Conservation (phyloP, 2,113 vertebrate species). For the Piaya cayana region DNA sequence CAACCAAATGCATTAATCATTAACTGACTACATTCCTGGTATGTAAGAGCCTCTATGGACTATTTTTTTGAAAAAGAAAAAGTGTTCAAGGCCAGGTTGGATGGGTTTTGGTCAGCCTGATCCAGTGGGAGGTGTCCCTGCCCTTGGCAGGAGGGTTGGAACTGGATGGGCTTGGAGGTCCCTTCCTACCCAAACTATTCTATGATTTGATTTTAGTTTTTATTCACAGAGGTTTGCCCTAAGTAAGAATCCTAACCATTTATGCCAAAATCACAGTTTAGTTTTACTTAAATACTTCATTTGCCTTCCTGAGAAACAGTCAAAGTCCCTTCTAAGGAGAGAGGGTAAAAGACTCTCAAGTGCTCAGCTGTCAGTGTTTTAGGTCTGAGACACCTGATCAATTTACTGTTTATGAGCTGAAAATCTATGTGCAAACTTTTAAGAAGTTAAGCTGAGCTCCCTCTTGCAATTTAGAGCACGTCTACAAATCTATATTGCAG, state of each 20-base stretch:
- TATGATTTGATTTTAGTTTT: not conserved
- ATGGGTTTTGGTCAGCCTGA: no score
- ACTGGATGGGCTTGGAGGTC: no score
- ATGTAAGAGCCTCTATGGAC: not conserved
- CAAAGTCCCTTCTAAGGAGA: not conserved
- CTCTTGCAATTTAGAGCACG: not conserved
- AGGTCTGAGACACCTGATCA: not conserved
- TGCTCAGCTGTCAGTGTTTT: not conserved
- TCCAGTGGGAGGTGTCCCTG: no score
- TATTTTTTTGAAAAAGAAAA: no score
- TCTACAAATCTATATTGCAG: not conserved
- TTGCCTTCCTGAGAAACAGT: not conserved
- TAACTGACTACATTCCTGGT: not conserved
- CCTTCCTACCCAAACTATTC: no score
- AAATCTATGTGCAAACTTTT: not conserved
- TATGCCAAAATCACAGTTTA: not conserved
- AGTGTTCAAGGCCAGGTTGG: no score
- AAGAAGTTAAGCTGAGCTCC: not conserved
- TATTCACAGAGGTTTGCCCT: not conserved
- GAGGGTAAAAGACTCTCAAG: not conserved
- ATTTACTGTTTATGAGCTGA: not conserved
- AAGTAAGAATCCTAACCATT: not conserved
- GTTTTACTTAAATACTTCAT: not conserved
- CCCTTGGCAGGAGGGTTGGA: no score
- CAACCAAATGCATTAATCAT: not conserved